These are phyloP conservation scores for Pangasianodon hypophthalmus DNA, from an alignment of 2,113 vertebrate species.

Conservation along the genomic window DNA sequence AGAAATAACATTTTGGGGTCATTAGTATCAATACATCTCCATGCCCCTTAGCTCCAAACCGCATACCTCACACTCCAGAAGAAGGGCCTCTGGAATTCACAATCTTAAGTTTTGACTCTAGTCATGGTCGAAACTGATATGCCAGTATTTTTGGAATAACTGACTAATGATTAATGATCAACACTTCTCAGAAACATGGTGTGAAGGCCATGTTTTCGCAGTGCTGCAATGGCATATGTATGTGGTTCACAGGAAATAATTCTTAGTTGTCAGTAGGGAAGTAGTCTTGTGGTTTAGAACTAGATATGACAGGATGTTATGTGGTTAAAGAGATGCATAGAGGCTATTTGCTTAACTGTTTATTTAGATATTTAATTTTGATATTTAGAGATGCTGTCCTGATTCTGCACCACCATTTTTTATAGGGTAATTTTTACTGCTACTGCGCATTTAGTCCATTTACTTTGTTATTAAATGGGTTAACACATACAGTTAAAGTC, in stretches of 20 bases:
- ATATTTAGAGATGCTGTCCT: background rate
- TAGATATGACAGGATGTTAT: background rate
- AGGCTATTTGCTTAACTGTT: background rate
- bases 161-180: background rate
- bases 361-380: background rate
- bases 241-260: background rate
- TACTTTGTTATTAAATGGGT: background rate
- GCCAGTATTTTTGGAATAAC: background rate
- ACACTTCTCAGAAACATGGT: background rate
- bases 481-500: background rate
- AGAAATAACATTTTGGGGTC: background rate
- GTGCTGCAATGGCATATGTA: background rate
- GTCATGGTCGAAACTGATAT: constrained; percentile 4
- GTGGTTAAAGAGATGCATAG: background rate
- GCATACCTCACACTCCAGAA: background rate
- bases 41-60: background rate
- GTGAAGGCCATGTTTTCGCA: background rate
- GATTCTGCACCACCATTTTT: background rate
- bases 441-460: background rate
- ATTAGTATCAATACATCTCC: background rate
- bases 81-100: background rate
- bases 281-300: background rate
- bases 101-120: background rate
- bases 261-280: background rate
- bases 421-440: background rate